A percentile compares a stretch with the other conserved stretches of the same genome.
phyloP scores from a whole-genome alignment of 2,888 invertebrate species.

The Drosophila koepferae region DNA sequence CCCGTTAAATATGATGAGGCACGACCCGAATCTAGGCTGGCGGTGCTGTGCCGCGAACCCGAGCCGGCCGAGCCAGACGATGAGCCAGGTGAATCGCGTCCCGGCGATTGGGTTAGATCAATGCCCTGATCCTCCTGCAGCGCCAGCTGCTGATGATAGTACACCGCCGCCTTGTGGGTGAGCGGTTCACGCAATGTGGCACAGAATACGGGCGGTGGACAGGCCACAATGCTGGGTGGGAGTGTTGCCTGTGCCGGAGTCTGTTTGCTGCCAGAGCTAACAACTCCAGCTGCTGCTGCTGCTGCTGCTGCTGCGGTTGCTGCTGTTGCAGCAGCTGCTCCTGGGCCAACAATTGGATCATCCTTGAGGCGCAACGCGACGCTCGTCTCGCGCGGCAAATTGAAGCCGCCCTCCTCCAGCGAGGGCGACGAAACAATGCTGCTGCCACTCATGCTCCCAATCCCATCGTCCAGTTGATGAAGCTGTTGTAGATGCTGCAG shows the following conservation, averaged over 20 bases:
- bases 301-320: slow-evolving; percentile 7
- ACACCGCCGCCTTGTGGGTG: slow-evolving; percentile 91
- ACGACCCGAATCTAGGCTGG: slow-evolving; percentile 94
- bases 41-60: slow-evolving; percentile 95
- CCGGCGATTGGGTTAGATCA: slow-evolving; percentile 95
- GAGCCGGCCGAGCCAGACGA: slow-evolving; percentile 95
- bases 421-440: slow-evolving; percentile 85
- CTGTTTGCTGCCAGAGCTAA: slow-evolving; percentile 41
- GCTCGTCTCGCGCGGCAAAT: slow-evolving; percentile 84
- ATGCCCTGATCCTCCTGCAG: slow-evolving; percentile 95
- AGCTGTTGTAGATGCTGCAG: slow-evolving; percentile 66
- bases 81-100: slow-evolving; percentile 96
- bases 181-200: slow-evolving; percentile 87
- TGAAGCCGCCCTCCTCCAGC: slow-evolving; percentile 85
- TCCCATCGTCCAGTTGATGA: slow-evolving; percentile 79
- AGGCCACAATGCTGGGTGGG: slow-evolving; percentile 80
- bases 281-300: slow-evolving; percentile 73
- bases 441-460: slow-evolving; percentile 82
- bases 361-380: slow-evolving; percentile 85
- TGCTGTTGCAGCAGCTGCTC: slow-evolving; percentile 70
- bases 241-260: slow-evolving; percentile 86
- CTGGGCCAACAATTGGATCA: slow-evolving; percentile 67
- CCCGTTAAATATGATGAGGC: slow-evolving; percentile 91
- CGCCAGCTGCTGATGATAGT: slow-evolving; percentile 93
- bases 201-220: slow-evolving; percentile 90